These are phyloP conservation scores for Myotis planiceps DNA, from an alignment of 2,797 vertebrate genomes.

Conservation along the genomic window DNA sequence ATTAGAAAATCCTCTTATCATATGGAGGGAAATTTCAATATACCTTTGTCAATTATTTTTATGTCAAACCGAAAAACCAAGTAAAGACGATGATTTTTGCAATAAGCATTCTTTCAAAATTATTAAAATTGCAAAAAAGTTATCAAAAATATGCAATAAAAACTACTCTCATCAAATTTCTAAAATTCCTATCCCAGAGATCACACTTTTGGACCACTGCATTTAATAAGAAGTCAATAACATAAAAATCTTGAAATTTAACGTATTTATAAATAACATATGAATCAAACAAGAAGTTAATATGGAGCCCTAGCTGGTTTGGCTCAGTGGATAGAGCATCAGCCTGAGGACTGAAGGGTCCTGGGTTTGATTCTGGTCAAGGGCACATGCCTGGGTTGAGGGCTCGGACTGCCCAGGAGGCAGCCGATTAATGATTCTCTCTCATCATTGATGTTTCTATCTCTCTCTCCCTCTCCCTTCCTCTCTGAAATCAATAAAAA, in stretches of 20 bases:
- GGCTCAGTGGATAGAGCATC: no score
- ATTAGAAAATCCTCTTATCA: background rate
- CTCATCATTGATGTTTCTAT: no score
- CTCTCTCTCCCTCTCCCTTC: no score
- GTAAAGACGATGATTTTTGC: background rate
- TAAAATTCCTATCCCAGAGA: background rate
- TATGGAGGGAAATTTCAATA: background rate
- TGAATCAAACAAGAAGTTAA: background rate
- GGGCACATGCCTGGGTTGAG: no score
- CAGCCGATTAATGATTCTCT: no score
- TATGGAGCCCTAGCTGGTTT: no score
- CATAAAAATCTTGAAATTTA: background rate
- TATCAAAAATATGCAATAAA: background rate
- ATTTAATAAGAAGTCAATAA: background rate
- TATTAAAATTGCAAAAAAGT: background rate
- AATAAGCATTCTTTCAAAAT: background rate
- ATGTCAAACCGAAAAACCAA: background rate
- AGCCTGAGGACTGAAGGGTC: no score
- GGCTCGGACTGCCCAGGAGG: no score
- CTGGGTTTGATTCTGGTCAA: no score
- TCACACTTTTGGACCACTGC: background rate
- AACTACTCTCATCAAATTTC: background rate
- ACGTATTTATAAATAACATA: background rate
- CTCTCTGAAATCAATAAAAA: no score
- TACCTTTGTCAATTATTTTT: background rate